phyloP scores from a whole-genome alignment of 2,888 invertebrate genomes.

The Lamellibrachia satsuma region DNA sequence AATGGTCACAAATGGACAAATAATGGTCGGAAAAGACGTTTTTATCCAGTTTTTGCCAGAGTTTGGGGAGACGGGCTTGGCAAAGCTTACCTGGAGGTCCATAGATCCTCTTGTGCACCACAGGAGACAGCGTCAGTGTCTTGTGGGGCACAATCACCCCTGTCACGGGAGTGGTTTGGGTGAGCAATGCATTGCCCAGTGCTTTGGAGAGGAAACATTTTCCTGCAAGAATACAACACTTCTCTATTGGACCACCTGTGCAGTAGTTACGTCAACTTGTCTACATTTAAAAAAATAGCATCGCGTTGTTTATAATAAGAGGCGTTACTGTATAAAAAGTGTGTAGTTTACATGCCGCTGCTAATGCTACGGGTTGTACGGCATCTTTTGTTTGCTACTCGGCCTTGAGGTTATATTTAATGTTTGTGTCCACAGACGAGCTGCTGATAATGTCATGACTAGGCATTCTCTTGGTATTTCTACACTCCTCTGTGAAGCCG shows the following conservation, averaged over 20 bases:
- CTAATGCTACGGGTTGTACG: neutral
- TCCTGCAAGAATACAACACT: neutral
- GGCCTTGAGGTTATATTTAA: neutral
- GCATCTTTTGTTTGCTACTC: neutral
- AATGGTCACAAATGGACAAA: too few relatives aligned
- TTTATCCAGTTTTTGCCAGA: neutral
- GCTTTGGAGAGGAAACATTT: neutral
- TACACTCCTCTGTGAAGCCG: neutral
- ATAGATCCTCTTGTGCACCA: constrained; percentile 34
- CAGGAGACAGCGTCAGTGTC: constrained; percentile 33
- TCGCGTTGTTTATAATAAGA: neutral
- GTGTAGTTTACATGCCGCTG: neutral
- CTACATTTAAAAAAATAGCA: too few relatives aligned
- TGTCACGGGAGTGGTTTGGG: neutral
- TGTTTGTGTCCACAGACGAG: neutral
- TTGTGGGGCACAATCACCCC: constrained; percentile 32
- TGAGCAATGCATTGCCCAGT: neutral
- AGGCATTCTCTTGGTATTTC: neutral
- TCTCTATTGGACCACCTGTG: neutral
- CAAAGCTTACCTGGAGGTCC: constrained; percentile 35
- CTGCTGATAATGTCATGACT: neutral
- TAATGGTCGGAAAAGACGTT: too few relatives aligned
- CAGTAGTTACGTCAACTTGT: neutral
- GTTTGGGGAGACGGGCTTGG: neutral
- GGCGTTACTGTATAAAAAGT: neutral